Evolutionary conservation across 2,113 vertebrate genomes (phyloP).

Genomic region (Hippocampus mohnikei): DNA sequence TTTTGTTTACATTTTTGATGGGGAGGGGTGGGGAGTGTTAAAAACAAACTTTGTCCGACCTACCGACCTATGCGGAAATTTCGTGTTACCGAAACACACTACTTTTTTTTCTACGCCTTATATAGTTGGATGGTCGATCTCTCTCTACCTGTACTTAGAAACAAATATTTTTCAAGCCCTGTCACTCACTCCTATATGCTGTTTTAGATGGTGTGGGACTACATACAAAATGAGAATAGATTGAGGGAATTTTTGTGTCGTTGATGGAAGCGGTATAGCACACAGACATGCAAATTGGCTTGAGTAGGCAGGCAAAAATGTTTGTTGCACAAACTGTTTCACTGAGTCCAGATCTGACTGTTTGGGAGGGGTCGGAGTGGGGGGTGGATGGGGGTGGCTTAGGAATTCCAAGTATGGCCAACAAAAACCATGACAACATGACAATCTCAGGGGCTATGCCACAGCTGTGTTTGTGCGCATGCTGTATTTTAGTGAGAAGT

Average conservation of each 20-base stretch:
- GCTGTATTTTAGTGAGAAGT: not conserved
- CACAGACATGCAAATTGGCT: constrained; percentile 34
- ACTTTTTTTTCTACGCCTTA: too few species aligned
- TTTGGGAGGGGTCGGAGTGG: not conserved
- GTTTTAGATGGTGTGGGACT: not conserved
- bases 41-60: too few species aligned
- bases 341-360: constrained; percentile 3
- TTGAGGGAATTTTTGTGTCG: not conserved
- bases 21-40: too few species aligned
- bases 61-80: too few species aligned
- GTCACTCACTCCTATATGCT: too few species aligned
- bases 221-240: not conserved
- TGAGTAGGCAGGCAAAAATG: constrained; percentile 14
- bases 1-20: too few species aligned
- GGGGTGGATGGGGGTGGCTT: constrained; percentile 3
- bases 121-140: too few species aligned
- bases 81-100: too few species aligned
- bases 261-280: not conserved
- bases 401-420: constrained; percentile 45
- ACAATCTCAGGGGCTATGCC: not conserved
- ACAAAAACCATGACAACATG: constrained; percentile 18
- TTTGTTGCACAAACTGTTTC: constrained; percentile 31
- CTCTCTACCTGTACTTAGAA: too few species aligned
- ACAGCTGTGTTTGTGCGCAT: constrained; percentile 11
- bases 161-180: too few species aligned